Percentiles rank a stretch among this genome's conserved stretches.
Conservation (phyloP, 1,140 invertebrate genomes). For the Zaprionus ghesquierei region DNA sequence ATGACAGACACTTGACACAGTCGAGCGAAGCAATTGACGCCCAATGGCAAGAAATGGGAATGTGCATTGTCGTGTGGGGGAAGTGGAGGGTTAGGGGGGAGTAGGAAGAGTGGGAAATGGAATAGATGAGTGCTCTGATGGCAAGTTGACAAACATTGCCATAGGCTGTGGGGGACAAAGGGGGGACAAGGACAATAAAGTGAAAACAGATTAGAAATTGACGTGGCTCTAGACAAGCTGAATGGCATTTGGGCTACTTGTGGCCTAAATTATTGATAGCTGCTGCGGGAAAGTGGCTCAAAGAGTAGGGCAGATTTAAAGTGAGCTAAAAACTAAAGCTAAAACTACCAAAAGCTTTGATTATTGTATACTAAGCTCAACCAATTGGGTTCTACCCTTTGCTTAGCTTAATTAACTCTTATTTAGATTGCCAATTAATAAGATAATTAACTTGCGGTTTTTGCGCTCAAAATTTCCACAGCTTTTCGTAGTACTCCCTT, state of each 20-base stretch:
- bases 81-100: not conserved
- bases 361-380: not conserved
- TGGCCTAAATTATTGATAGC: constrained; percentile 21
- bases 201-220: constrained; percentile 44
- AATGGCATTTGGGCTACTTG: constrained; percentile 17
- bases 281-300: constrained; percentile 3
- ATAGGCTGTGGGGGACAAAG: not conserved
- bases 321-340: not conserved
- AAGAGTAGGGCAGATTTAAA: not conserved
- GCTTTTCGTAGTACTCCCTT: not conserved
- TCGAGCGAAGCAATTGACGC: constrained; percentile 16
- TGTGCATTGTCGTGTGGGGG: not conserved
- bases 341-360: not conserved
- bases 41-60: not conserved
- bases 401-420: not conserved
- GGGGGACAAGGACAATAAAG: not conserved
- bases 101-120: not conserved
- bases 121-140: constrained; percentile 3
- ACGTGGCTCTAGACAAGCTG: constrained; percentile 13
- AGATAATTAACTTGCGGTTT: not conserved
- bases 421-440: not conserved
- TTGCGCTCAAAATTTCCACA: not conserved
- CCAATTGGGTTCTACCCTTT: not conserved
- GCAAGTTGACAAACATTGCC: constrained; percentile 27
- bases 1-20: constrained; percentile 58